Evolutionary conservation across 2,888 invertebrate species (phyloP), one percentile per base, ranked within the genome.

Genomic region (Acanthosepion esculentum): DNA sequence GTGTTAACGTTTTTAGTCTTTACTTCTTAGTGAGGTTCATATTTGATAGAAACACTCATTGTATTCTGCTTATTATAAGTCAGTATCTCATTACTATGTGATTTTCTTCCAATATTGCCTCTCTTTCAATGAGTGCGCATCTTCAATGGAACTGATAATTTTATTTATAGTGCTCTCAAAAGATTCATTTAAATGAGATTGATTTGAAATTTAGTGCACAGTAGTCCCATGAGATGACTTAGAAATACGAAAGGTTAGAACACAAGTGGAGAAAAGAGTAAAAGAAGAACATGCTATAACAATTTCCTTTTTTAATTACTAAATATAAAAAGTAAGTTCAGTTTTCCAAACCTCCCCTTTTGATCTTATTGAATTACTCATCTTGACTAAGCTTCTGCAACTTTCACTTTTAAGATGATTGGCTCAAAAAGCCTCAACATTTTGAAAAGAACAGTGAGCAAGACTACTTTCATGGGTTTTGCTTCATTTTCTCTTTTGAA

Each of bases 391-490:
- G 59, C 59, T 23, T 59, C 78, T 78, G n/a, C 10, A 78, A n/a
- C 78, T 59, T 78, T 78, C 78, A 78, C 78, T 78, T 78, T 78
- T 78, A 78, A 78, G 33, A 78, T 78, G 78, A 78, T 78, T 78
- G 78, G 78, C n/a, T 15, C 12, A 33, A 78, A 78, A 78, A n/a
- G n/a, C 78, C n/a, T 78, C 78, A 78, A 78, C n/a, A n/a, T n/a
- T n/a, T 78, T 78, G 12, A 78, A 10, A 78, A n/a, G 78, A 78
- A 33, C n/a, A 78, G n/a, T 78, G n/a, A 78, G n/a, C n/a, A n/a
- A 15, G 33, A n/a, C 78, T 78, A n/a, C n/a, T 78, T 78, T 64
- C 64, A 26, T 26, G n/a, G 4, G n/a, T 5, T 78, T 78, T 78
- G n/a, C n/a, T n/a, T n/a, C 3, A 5, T 33, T 78, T 12, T n/a